phyloP scores from a whole-genome alignment of 2,888 invertebrate species.

The Plebejus argus region DNA sequence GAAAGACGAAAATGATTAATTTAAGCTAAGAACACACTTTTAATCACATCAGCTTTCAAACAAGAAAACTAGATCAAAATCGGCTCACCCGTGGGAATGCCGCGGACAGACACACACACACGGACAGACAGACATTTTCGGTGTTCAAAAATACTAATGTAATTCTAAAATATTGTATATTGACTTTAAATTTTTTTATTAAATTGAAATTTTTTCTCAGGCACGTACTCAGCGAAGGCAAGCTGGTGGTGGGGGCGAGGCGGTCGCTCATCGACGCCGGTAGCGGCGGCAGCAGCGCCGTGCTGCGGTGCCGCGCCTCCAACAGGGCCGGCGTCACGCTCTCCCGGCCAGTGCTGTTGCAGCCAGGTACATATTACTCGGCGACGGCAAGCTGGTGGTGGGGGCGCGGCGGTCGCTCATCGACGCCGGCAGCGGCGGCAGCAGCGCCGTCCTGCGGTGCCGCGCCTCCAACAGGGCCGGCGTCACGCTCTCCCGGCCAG shows the following conservation, averaged over 20 bases:
- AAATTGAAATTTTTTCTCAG: too few species aligned
- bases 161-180: too few species aligned
- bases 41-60: too few species aligned
- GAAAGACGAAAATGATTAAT: too few species aligned
- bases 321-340: conserved; percentile 67
- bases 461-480: conserved; percentile 69
- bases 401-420: conserved; percentile 68
- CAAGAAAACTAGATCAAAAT: too few species aligned
- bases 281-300: conserved; percentile 61
- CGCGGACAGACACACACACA: too few species aligned
- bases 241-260: conserved; percentile 67
- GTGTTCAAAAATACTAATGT: too few species aligned
- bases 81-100: too few species aligned
- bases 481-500: conserved; percentile 66
- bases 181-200: too few species aligned
- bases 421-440: conserved; percentile 65
- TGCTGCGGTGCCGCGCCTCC: conserved; percentile 67
- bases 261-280: conserved; percentile 69
- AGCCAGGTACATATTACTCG: conserved; percentile 63
- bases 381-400: conserved; percentile 67
- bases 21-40: too few species aligned
- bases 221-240: conserved; percentile 67
- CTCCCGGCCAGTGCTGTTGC: conserved; percentile 67
- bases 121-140: too few species aligned
- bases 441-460: conserved; percentile 64